Evolutionary conservation across 2,797 vertebrate genomes (phyloP).

Genomic region (Sebastiscus tertius): DNA sequence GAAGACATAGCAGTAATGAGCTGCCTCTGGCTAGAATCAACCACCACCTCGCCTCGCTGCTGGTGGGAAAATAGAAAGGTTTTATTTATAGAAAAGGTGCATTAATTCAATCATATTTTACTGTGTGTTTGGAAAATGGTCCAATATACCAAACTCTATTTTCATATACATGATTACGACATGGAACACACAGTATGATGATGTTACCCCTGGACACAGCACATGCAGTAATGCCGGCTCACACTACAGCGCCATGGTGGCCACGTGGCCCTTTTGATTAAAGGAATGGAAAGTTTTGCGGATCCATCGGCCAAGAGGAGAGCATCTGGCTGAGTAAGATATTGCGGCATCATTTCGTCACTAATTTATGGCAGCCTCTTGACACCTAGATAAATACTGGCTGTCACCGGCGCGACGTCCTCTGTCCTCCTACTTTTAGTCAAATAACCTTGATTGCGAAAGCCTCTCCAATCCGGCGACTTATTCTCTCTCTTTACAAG

Average conservation of each 20-base stretch:
- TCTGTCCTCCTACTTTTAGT: constrained; percentile 75
- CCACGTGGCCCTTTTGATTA: constrained; percentile 74
- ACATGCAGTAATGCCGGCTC: constrained; percentile 33
- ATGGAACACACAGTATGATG: neutral
- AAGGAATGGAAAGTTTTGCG: constrained; percentile 73
- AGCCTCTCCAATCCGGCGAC: constrained; percentile 44
- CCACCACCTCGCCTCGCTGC: neutral
- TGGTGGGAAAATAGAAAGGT: constrained; percentile 21
- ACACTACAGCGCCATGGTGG: constrained; percentile 14
- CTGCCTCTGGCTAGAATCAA: constrained; percentile 37
- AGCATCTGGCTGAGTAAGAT: constrained; percentile 81
- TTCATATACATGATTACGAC: neutral
- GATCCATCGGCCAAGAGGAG: constrained; percentile 69
- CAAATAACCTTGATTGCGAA: constrained; percentile 81
- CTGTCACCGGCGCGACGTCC: constrained; percentile 72
- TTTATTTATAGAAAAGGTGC: neutral
- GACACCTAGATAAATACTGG: constrained; percentile 81
- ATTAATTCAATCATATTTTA: neutral
- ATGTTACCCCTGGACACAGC: neutral
- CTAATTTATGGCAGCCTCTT: constrained; percentile 80
- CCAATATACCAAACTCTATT: constrained; percentile 1
- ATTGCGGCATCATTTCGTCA: constrained; percentile 80
- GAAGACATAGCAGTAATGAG: constrained; percentile 47
- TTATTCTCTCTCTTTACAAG: constrained; percentile 34
- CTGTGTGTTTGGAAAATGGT: neutral